Conservation (phyloP, 1,140 invertebrate species). For the Aphelenchoides besseyi region DNA sequence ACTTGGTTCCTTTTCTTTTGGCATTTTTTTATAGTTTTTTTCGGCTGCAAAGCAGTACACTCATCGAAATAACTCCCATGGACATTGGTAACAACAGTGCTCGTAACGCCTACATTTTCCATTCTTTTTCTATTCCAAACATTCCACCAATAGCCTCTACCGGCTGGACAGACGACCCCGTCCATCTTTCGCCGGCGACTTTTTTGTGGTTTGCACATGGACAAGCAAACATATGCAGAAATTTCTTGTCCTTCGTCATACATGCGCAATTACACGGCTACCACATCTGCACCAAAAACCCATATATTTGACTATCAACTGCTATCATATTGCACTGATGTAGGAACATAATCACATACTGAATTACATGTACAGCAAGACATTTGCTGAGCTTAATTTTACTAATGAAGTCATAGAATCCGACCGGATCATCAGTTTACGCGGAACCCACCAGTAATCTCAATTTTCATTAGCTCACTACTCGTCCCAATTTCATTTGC, state of each 20-base stretch:
- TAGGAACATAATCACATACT: no score
- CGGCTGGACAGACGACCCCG: neutral
- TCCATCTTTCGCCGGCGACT: neutral
- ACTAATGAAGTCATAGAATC: no score
- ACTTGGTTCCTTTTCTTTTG: neutral
- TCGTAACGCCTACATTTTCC: neutral
- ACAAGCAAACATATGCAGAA: neutral
- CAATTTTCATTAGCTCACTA: no score
- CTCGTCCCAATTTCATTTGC: no score
- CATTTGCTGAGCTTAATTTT: no score
- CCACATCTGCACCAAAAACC: no score
- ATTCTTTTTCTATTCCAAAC: neutral
- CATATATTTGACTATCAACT: no score
- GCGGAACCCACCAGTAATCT: no score
- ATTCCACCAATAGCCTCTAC: neutral
- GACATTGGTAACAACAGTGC: neutral
- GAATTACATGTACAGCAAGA: no score
- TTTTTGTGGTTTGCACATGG: neutral
- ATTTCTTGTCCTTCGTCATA: neutral
- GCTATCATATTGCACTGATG: no score
- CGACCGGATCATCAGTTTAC: no score
- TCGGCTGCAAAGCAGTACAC: neutral
- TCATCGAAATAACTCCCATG: slow-evolving; percentile 1
- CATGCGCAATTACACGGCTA: neutral
- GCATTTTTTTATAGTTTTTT: neutral